Percentiles rank a stretch among this genome's conserved stretches.
phyloP scores from a whole-genome alignment of 1,140 invertebrate species.

The Trichonephila inaurata region DNA sequence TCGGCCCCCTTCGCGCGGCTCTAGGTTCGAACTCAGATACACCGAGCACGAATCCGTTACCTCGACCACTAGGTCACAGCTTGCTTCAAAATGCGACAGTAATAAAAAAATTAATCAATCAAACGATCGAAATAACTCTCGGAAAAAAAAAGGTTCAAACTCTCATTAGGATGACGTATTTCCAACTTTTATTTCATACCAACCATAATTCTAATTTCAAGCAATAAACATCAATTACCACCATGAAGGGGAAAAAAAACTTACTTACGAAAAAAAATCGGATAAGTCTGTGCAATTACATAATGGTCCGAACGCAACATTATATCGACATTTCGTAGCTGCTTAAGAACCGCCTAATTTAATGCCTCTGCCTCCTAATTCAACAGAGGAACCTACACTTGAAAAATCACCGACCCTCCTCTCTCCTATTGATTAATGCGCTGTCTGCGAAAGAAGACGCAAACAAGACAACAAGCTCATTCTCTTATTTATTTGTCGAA shows the following conservation, averaged over 20 bases:
- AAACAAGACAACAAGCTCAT: slow-evolving; percentile 70
- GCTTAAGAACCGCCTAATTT: not conserved
- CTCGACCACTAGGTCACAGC: too few species aligned
- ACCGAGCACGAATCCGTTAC: too few species aligned
- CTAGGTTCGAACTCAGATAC: too few species aligned
- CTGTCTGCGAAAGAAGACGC: not conserved
- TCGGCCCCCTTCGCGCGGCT: too few species aligned
- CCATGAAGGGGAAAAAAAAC: not conserved
- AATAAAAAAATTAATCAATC: too few species aligned
- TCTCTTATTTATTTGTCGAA: slow-evolving; percentile 59
- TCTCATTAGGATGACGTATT: not conserved
- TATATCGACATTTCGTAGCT: slow-evolving; percentile 17
- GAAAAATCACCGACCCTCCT: slow-evolving; percentile 36
- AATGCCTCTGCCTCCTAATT: not conserved
- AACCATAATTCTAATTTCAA: not conserved
- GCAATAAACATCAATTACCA: not conserved
- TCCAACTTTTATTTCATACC: not conserved
- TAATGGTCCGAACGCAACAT: slow-evolving; percentile 9
- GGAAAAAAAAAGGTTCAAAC: too few species aligned
- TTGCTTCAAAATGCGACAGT: too few species aligned
- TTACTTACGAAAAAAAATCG: too few species aligned
- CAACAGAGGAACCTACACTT: slow-evolving; percentile 8
- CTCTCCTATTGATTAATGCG: slow-evolving; percentile 50
- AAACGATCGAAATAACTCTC: too few species aligned
- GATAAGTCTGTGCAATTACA: not conserved